Base-by-base conservation (phyloP, 2,888 invertebrate species). In the Creontiades dilutus region DNA sequence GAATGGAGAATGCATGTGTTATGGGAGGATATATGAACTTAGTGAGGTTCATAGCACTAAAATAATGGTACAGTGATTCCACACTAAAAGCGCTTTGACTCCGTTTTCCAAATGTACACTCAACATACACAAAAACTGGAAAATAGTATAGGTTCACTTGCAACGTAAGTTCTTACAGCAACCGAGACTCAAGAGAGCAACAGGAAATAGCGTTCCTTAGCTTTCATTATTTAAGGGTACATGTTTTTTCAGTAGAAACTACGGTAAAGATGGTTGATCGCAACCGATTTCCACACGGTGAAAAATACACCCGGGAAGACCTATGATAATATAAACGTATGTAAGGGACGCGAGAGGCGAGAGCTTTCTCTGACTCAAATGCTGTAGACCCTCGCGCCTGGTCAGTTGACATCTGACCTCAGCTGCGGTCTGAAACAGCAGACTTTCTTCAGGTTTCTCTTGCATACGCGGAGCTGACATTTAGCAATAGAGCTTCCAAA, bases 371-470 rank as follows among this genome's bases (percentile, higher is more conserved):
- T 68, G 27, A 68, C 23, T 23, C 19, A 23, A 68, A 23, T 68
- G 68, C 23, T 19, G 68, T 23, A 68, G 61, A 19, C n/a, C n/a
- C 61, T n/a, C 68, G 11, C 68, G 68, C 68, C 23, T 19, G 68
- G 23, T 68, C 23, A 68, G 68, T 68, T 23, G 68, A 27, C 68
- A 68, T 23, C 23, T 68, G 68, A 68, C 68, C 68, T 68, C 23
- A 68, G 11, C 23, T 68, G 68, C 68, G 23, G 11, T 23, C 7
- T 52, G 52, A 11, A 16, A 23, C 68, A 68, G 68, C 23, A 7
- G 68, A 68, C 68, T 68, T 68, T 68, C 68, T 68, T 23, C 68
- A 68, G 9, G 68, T 68, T 68, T 23, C 68, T 68, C 23, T 27
- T 68, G 68, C 68, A 68, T 68, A 68, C 27, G 16, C 52, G 5